Percentiles rank a stretch among this genome's conserved stretches.
Conservation (phyloP, 2,113 vertebrate species). For the Cryptotis parvus region DNA sequence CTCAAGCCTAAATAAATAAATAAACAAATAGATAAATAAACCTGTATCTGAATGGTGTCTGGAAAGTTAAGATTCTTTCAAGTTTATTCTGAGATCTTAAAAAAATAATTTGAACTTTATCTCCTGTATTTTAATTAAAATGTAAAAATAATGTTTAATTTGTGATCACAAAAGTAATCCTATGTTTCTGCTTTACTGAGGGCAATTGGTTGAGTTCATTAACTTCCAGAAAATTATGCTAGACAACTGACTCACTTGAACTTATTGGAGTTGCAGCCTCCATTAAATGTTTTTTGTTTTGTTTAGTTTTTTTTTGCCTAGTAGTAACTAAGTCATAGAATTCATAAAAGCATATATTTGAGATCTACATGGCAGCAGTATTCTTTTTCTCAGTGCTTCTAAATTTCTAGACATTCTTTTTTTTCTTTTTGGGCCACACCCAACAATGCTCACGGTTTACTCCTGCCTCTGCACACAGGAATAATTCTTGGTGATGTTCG, state of each 20-base stretch:
- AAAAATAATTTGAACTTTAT: constrained; percentile 10
- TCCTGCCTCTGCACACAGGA: no score
- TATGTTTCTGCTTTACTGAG: background rate
- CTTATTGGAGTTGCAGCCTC: background rate
- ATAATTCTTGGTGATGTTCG: no score
- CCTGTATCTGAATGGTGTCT: no score
- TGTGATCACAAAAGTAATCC: background rate
- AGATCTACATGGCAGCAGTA: background rate
- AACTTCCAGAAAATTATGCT: background rate
- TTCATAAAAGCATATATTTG: background rate
- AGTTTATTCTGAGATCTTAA: background rate
- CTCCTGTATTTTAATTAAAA: background rate
- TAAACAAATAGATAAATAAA: no score
- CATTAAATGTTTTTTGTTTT: background rate
- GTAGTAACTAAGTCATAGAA: background rate
- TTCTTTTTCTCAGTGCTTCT: background rate
- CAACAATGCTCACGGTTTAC: no score
- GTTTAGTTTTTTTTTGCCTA: no score
- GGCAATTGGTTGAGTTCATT: background rate
- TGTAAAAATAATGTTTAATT: background rate
- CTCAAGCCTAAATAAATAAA: no score
- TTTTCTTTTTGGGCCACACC: no score
- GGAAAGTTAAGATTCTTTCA: background rate
- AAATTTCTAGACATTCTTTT: no score
- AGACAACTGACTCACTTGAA: background rate